These are phyloP conservation scores for Perca schrenkii DNA, from an alignment of 2,113 vertebrate genomes.

Conservation along the genomic window DNA sequence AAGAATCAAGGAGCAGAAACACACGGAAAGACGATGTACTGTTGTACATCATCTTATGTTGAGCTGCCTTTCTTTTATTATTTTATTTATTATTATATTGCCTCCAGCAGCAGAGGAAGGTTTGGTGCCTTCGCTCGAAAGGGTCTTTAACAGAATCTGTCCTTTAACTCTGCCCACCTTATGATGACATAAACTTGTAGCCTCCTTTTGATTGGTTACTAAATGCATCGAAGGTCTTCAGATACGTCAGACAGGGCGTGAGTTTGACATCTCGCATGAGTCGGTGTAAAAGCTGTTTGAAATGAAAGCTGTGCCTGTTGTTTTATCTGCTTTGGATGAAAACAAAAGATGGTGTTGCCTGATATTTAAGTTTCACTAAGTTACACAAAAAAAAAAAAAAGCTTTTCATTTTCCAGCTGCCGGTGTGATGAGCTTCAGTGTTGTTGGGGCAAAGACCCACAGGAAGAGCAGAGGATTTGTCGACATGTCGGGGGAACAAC, in stretches of 20 bases:
- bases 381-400: not conserved
- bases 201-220: slow-evolving; percentile 4
- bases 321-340: not conserved
- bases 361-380: not conserved
- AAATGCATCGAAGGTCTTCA: not conserved
- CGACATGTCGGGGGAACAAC: not conserved
- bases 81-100: not conserved
- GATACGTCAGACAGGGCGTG: not conserved
- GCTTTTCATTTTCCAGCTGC: not conserved
- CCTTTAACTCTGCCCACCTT: not conserved
- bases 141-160: not conserved
- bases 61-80: not conserved
- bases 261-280: not conserved
- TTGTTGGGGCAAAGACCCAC: slow-evolving; percentile 4
- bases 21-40: no score
- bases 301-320: not conserved
- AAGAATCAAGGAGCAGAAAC: no score
- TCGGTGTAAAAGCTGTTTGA: no score
- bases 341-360: not conserved
- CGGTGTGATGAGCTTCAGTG: not conserved
- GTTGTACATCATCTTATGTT: no score
- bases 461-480: not conserved
- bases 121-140: not conserved
- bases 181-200: not conserved
- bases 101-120: not conserved